A percentile compares a stretch with the other conserved stretches of the same genome.
phyloP scores from a whole-genome alignment of 2,113 vertebrate species.

The Gulo gulo region DNA sequence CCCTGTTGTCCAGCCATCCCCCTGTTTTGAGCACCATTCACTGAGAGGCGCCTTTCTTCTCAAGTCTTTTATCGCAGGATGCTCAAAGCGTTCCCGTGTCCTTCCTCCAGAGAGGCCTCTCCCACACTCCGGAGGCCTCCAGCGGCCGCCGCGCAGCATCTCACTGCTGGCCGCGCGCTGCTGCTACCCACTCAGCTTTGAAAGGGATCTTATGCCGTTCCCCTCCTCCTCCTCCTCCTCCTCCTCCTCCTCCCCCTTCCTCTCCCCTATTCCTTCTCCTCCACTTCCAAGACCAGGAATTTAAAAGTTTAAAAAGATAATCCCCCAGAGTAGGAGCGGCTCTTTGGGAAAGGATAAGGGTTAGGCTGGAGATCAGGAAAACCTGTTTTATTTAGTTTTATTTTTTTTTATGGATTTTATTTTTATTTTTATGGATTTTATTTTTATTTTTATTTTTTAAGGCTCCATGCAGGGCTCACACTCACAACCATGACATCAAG shows the following conservation, averaged over 20 bases:
- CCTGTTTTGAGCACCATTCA: slow-evolving; percentile 50
- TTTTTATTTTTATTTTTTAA: neutral
- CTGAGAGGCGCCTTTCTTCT: slow-evolving; percentile 61
- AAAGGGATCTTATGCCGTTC: neutral
- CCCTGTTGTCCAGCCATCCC: slow-evolving; percentile 24
- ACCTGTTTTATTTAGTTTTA: neutral
- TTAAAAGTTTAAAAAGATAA: neutral
- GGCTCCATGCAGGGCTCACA: neutral
- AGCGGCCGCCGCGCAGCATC: neutral
- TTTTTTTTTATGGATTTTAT: neutral
- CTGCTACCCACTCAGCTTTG: neutral
- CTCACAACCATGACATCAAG: neutral
- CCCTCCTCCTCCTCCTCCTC: neutral
- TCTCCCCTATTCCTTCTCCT: neutral
- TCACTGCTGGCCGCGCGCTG: neutral
- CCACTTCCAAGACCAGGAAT: neutral
- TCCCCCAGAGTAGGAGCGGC: neutral
- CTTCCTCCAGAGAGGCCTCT: neutral
- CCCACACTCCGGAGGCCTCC: slow-evolving; percentile 28
- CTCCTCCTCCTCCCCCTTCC: neutral
- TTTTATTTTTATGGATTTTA: neutral
- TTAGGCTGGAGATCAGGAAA: neutral
- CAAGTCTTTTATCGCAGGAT: slow-evolving; percentile 39
- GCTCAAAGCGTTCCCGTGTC: neutral
- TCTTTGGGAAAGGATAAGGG: neutral